These are phyloP conservation scores for Rhopalosiphum padi DNA, from an alignment of 1,140 invertebrate genomes.

Conservation along the genomic window DNA sequence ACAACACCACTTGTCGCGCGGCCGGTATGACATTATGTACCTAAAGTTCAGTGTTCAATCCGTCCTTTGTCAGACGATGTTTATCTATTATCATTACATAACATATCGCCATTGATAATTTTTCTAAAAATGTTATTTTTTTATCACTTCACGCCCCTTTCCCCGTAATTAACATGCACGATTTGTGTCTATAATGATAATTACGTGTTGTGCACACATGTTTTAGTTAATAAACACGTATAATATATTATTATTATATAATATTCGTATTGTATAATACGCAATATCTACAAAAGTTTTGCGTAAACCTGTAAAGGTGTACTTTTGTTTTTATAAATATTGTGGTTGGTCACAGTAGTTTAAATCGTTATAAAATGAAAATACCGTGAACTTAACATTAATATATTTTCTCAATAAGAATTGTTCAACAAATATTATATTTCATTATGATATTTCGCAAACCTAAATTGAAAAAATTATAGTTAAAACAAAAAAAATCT, in stretches of 20 bases:
- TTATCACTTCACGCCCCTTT: too few relatives aligned
- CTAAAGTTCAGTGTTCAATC: neutral
- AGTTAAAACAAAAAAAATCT: neutral
- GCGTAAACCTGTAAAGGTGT: neutral
- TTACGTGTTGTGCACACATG: neutral
- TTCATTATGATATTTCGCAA: neutral
- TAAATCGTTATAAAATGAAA: too few relatives aligned
- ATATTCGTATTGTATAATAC: neutral
- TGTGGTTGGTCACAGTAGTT: neutral
- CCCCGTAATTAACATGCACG: neutral
- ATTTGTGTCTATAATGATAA: neutral
- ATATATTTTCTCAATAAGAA: constrained; percentile 2
- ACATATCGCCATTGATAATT: neutral
- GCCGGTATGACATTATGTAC: neutral
- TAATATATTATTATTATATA: neutral
- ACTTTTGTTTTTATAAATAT: neutral
- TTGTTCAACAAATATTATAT: neutral
- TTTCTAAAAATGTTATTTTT: neutral
- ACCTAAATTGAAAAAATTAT: neutral
- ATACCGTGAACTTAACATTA: neutral
- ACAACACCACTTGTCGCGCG: neutral
- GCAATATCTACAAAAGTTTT: too few relatives aligned
- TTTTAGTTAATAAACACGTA: neutral
- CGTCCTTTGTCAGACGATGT: neutral
- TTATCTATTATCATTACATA: neutral